Evolutionary conservation across 2,113 vertebrate genomes (phyloP).

Genomic region (Pseudopipra pipra): DNA sequence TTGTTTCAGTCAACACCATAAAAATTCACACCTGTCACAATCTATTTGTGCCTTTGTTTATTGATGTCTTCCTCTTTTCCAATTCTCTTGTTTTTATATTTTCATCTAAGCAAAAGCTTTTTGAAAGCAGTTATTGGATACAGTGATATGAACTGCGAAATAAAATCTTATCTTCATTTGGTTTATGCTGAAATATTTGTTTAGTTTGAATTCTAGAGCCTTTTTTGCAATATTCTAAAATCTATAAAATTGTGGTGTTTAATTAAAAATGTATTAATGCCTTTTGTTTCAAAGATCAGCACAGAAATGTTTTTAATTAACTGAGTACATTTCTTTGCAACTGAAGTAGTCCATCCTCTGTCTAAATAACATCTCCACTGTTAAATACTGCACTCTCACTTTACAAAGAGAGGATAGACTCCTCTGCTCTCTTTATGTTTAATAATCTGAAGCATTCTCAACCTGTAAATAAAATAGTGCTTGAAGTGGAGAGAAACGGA

Average conservation of each 20-base stretch:
- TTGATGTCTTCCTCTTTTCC: background rate
- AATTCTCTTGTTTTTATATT: background rate
- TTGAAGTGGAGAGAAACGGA: background rate
- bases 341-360: background rate
- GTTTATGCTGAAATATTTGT: background rate
- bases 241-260: background rate
- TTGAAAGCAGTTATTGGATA: background rate
- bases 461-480: background rate
- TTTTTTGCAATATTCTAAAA: background rate
- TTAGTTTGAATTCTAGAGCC: background rate
- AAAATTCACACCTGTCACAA: background rate
- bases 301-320: background rate
- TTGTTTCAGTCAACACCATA: background rate
- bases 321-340: background rate
- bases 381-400: background rate
- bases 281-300: background rate
- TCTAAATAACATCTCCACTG: background rate
- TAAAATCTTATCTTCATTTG: constrained; percentile 18
- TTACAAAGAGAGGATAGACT: background rate
- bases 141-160: constrained; percentile 3
- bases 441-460: background rate
- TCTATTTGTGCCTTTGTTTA: background rate
- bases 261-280: background rate
- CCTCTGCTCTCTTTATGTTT: background rate
- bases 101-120: background rate